Evolutionary conservation across 2,113 vertebrate genomes (phyloP), one percentile per base, ranked within the genome.

Genomic region (Apeltes quadracus): DNA sequence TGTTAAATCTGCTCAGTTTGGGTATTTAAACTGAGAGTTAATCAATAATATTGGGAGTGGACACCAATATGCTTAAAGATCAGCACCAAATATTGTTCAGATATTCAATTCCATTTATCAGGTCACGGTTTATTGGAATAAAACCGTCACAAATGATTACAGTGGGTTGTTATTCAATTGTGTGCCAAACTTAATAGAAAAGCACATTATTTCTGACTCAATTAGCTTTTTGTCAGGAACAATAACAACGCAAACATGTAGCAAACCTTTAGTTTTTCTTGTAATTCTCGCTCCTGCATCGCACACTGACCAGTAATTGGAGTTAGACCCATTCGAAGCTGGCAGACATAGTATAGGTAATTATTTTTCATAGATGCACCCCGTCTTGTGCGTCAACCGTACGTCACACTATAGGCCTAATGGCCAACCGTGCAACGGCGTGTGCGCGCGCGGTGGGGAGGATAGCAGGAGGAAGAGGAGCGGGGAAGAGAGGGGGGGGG

Each of bases 381-480:
- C 82, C 72, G 80, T 91, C 87, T 91, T 88, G 91, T 94, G 93
- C 93, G 93, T 94, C 93, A 94, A 89, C 81, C 71, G 83, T 91
- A 94, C 93, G 93, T 94, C 93, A 94, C 90, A 84, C 87, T 70
- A 69, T 53, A 70, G 88, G 87, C 83, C 87, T 90, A 90, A 91
- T 90, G 83, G 85, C 85, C 84, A 87, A 84, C 81, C 86, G 81
- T 88, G 81, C 84, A 90, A 76, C 75, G 82, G 81, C 72, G 78
- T 69, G 82, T 62, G 72, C 81, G 76, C 75, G n/a, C 22, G 20
- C n/a, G 20, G 29, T 5, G 29, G 29, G 29, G 29, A 29, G 29
- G 29, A 29, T 29, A 29, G 29, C 29, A 29, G 29, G 29, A 29
- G 29, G 29, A 29, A 5, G 29, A 29, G 29, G 29, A 29, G 29